Evolutionary conservation across 2,797 vertebrate genomes (phyloP).

Genomic region (Sebastes oblongus): DNA sequence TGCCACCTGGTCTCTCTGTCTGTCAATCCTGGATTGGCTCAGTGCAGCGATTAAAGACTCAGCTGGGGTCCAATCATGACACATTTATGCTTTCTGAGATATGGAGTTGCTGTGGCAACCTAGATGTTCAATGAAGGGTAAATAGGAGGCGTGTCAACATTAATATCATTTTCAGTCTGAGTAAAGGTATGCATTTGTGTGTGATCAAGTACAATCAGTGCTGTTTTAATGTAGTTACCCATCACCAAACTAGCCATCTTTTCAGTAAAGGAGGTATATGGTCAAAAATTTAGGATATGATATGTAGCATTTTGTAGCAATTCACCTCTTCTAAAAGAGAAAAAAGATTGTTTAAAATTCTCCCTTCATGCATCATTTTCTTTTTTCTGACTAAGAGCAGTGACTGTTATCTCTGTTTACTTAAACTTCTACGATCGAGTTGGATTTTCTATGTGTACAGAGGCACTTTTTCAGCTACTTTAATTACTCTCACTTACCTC

Average conservation of each 20-base stretch:
- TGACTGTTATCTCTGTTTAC: constrained; percentile 29
- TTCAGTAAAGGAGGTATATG: neutral
- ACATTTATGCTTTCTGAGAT: constrained; percentile 33
- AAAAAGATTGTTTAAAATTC: neutral
- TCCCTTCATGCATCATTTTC: neutral
- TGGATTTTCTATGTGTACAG: constrained; percentile 13
- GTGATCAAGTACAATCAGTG: neutral
- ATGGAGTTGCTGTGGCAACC: constrained; percentile 36
- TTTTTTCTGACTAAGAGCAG: neutral
- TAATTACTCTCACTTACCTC: constrained; percentile 64
- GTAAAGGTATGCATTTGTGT: neutral
- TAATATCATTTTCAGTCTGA: neutral
- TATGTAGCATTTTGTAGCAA: neutral
- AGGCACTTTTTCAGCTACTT: constrained; percentile 37
- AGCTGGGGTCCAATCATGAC: constrained; percentile 35
- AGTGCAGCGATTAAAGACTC: constrained; percentile 48
- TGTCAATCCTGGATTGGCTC: constrained; percentile 43
- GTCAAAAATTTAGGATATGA: neutral
- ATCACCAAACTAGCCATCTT: neutral
- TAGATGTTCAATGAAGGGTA: constrained; percentile 11
- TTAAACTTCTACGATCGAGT: constrained; percentile 15
- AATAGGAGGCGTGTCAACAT: constrained; percentile 9
- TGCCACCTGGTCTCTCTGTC: constrained; percentile 18
- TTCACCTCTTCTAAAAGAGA: neutral
- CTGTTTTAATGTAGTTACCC: neutral